Evolutionary conservation across 2,888 invertebrate genomes (phyloP).

Genomic region (Phaonia tiefii): DNA sequence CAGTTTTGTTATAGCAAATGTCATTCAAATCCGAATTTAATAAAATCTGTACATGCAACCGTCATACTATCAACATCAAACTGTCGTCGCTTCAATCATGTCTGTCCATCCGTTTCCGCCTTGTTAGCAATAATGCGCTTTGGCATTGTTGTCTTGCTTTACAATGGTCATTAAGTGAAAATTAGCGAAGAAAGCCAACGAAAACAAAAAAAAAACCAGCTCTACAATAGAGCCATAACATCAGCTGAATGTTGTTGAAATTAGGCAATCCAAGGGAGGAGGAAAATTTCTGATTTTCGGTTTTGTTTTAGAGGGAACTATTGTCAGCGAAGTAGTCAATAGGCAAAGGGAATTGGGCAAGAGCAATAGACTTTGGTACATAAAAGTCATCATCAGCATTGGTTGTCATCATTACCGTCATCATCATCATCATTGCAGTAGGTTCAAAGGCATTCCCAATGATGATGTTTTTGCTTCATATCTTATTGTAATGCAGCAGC

Average conservation of each 20-base stretch:
- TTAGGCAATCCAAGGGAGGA: background rate
- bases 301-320: constrained; percentile 27
- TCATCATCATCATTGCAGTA: background rate
- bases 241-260: background rate
- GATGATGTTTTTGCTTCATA: background rate
- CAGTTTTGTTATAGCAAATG: too few relatives aligned
- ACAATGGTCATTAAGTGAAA: constrained; percentile 76
- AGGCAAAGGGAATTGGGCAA: background rate
- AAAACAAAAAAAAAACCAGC: constrained; percentile 44
- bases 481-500: too few relatives aligned
- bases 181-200: constrained; percentile 71
- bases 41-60: too few relatives aligned
- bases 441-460: constrained; percentile 30
- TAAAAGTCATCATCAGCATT: background rate
- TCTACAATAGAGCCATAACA: constrained; percentile 47
- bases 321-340: constrained; percentile 49
- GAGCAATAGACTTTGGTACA: background rate
- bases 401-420: background rate
- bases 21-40: too few relatives aligned
- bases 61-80: too few relatives aligned
- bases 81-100: background rate
- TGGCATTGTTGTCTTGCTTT: constrained; percentile 32
- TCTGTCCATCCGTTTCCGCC: constrained; percentile 36
- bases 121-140: constrained; percentile 34
- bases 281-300: background rate